A percentile compares a stretch with the other conserved stretches of the same genome.
Evolutionary conservation across 2,797 vertebrate genomes (phyloP).

Genomic region (Pipistrellus pygmaeus): DNA sequence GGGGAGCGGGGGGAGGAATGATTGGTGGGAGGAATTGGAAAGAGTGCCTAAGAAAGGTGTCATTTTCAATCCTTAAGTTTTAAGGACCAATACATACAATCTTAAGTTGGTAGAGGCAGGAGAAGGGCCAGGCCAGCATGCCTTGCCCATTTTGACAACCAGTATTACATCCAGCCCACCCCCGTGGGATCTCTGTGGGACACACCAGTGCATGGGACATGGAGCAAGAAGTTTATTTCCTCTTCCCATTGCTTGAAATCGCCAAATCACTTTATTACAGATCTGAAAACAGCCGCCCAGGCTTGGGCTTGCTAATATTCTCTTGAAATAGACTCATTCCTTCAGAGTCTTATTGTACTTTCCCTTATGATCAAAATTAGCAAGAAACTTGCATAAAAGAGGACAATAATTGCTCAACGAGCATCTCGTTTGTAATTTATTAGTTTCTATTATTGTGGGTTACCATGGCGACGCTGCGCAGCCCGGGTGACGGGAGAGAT

Average conservation of each 20-base stretch:
- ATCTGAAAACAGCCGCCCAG: constrained; percentile 81
- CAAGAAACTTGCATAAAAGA: constrained; percentile 93
- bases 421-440: constrained; percentile 93
- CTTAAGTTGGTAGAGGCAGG: neutral
- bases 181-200: neutral
- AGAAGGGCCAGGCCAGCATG: neutral
- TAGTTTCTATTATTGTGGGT: constrained; percentile 92
- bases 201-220: neutral
- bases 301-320: constrained; percentile 87
- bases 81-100: neutral
- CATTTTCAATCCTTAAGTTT: neutral
- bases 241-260: constrained; percentile 84
- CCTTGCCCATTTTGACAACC: neutral
- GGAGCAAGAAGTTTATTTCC: constrained; percentile 83
- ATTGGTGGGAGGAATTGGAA: neutral
- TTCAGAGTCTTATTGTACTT: constrained; percentile 89
- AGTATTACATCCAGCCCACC: neutral
- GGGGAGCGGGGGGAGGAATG: neutral
- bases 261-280: constrained; percentile 87
- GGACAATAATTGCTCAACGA: constrained; percentile 93
- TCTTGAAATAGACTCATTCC: constrained; percentile 90
- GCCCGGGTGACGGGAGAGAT: constrained; percentile 91
- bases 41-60: neutral
- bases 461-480: constrained; percentile 88
- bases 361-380: constrained; percentile 93